phyloP scores from a whole-genome alignment of 2,797 vertebrate species.

The Aplochiton taeniatus region DNA sequence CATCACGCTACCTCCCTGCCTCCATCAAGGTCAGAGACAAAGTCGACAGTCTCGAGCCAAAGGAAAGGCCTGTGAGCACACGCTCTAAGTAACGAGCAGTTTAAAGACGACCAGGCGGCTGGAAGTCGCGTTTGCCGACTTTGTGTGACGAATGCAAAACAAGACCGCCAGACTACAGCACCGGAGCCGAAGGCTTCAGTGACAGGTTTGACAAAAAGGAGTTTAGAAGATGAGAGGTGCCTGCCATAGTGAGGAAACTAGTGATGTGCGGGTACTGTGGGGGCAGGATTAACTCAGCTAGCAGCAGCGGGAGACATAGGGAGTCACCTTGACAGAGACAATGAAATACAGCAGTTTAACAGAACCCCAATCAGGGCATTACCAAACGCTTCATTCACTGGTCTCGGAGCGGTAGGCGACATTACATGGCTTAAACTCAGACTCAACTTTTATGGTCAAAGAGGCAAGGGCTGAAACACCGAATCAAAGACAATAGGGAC shows the following conservation, averaged over 20 bases:
- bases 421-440: slow-evolving; percentile 53
- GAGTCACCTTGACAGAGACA: slow-evolving; percentile 63
- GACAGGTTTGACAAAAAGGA: slow-evolving; percentile 35
- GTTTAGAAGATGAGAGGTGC: slow-evolving; percentile 38
- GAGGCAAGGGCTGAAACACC: slow-evolving; percentile 13
- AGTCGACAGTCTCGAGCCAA: slow-evolving; percentile 6
- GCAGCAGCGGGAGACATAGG: slow-evolving; percentile 42
- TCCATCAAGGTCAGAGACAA: slow-evolving; percentile 20
- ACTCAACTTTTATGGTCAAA: slow-evolving; percentile 22
- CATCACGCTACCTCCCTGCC: neutral
- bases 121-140: neutral
- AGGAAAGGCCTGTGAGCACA: neutral
- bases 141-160: neutral
- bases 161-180: slow-evolving; percentile 10
- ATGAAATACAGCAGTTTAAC: slow-evolving; percentile 49
- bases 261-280: slow-evolving; percentile 39
- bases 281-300: slow-evolving; percentile 42
- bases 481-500: slow-evolving; percentile 12
- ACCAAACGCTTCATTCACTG: slow-evolving; percentile 40
- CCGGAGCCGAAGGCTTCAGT: slow-evolving; percentile 35
- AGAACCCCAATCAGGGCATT: slow-evolving; percentile 45
- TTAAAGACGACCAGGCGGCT: neutral
- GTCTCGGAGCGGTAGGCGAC: slow-evolving; percentile 33
- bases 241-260: slow-evolving; percentile 4
- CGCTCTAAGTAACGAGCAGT: slow-evolving; percentile 1